Evolutionary conservation across 2,888 invertebrate species (phyloP).

Genomic region (Crioceris asparagi): DNA sequence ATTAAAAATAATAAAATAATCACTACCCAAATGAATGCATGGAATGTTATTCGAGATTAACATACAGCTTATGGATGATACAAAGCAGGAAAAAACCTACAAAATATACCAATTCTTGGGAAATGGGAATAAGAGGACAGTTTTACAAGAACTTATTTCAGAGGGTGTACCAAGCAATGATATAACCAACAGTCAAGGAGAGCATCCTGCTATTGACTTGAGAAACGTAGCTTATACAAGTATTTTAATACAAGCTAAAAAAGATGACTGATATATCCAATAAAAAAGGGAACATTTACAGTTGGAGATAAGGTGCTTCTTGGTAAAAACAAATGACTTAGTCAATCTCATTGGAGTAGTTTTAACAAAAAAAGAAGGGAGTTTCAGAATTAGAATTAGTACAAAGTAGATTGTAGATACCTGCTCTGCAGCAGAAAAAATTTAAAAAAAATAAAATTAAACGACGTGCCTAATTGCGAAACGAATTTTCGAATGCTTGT

Average conservation of each 20-base stretch:
- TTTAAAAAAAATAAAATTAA: slow-evolving; percentile 3
- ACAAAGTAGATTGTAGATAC: too few relatives aligned
- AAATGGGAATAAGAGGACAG: too few relatives aligned
- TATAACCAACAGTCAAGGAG: not conserved
- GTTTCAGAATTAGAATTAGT: too few relatives aligned
- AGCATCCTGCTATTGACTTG: not conserved
- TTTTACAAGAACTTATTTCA: too few relatives aligned
- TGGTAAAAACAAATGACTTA: too few relatives aligned
- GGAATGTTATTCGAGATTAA: not conserved
- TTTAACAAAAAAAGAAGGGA: too few relatives aligned
- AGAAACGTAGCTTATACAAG: not conserved
- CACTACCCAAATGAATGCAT: not conserved
- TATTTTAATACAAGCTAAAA: slow-evolving; percentile 1
- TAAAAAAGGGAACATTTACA: too few relatives aligned
- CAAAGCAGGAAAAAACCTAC: not conserved
- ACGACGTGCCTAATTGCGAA: slow-evolving; percentile 5
- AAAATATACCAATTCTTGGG: too few relatives aligned
- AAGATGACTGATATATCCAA: too few relatives aligned
- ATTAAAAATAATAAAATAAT: not conserved
- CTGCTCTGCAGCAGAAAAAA: too few relatives aligned
- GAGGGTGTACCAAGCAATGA: slow-evolving; percentile 1
- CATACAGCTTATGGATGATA: not conserved
- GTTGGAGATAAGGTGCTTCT: too few relatives aligned
- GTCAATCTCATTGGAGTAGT: too few relatives aligned
- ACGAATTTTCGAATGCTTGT: slow-evolving; percentile 2